A percentile compares a stretch with the other conserved stretches of the same genome.
Conservation (phyloP, 2,888 invertebrate genomes). For the Crocallis elinguaria region DNA sequence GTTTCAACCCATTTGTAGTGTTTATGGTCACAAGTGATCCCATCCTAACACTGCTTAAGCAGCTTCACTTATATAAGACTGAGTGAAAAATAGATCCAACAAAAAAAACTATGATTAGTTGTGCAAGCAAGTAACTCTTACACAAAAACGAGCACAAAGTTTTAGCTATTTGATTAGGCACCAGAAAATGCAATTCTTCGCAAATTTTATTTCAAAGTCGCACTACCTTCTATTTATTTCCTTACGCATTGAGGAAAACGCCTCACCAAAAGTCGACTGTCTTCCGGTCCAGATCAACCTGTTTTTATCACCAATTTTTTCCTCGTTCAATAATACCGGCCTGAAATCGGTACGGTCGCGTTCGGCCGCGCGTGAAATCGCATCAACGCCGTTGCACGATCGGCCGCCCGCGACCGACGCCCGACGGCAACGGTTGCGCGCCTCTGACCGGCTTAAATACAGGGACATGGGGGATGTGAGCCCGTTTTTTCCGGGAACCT, state of each 20-base stretch:
- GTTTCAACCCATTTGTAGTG: too few relatives aligned
- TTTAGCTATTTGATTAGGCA: too few relatives aligned
- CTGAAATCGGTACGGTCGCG: slow-evolving; percentile 41
- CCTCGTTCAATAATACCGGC: slow-evolving; percentile 36
- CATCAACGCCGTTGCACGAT: slow-evolving; percentile 46
- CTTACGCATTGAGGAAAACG: slow-evolving; percentile 22
- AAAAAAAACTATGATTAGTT: too few relatives aligned
- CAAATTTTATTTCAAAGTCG: background rate
- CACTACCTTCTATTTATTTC: slow-evolving; percentile 37
- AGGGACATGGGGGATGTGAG: slow-evolving; percentile 13
- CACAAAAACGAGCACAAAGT: too few relatives aligned
- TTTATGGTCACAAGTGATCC: too few relatives aligned
- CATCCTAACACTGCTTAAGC: too few relatives aligned
- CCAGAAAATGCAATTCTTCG: too few relatives aligned
- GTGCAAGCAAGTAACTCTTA: too few relatives aligned
- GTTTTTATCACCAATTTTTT: slow-evolving; percentile 35
- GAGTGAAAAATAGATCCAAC: too few relatives aligned
- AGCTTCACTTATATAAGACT: too few relatives aligned
- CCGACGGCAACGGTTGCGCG: slow-evolving; percentile 61
- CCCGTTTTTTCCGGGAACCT: slow-evolving; percentile 25
- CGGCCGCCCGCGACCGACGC: slow-evolving; percentile 51
- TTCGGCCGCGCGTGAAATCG: slow-evolving; percentile 62
- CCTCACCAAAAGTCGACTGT: slow-evolving; percentile 9
- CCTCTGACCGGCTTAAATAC: slow-evolving; percentile 56
- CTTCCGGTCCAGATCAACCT: slow-evolving; percentile 32